Base-by-base conservation (phyloP, 2,113 vertebrate genomes). In the Aegithalos caudatus region DNA sequence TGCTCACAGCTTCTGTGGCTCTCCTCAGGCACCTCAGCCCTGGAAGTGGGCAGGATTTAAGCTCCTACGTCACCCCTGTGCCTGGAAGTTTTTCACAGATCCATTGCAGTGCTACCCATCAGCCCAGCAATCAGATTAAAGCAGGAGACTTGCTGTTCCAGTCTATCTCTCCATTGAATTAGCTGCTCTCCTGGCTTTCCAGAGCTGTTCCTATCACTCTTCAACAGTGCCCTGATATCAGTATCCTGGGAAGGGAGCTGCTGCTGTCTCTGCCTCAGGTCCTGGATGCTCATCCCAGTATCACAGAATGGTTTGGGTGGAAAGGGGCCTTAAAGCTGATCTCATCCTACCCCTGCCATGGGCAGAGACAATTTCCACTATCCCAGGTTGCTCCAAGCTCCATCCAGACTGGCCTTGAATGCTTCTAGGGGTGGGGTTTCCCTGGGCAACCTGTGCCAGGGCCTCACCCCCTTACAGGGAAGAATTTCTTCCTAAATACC, bases 101-200 rank as follows among this genome's bases (percentile, higher is more conserved):
- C 40, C 77, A 54, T 65, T 11, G 5, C 71, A 42, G 90, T 10
- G 31, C 84, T 88, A 47, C 87, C 72, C 73, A 66, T 81, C 88
- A 92, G 88, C 40, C 47, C 8, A 3, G 72, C 17, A 96, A 94
- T 81, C 69, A 28, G 47, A 96, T 97, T 95, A 97, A 38, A 78
- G 65, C 69, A 35, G 80, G 35, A 91, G 70, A 37, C 24, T 25
- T 37, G 28, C 35, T 38, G 33, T 20, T 42, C 42, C 16, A 81
- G 67, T 38, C 83, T 33, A 9, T 22, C 40, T 90, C 62, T 92
- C 85, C 90, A 61, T 79, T 51, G 70, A 82, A 90, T 95, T 92
- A 93, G 47, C 70, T 54, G 90, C 79, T 64, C 48, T 90, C 67
- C 60, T 11, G 70, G 51, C 90, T 91, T 81, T 38, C 78, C 85